Base-by-base conservation (phyloP, 2,888 invertebrate species). In the Harpalus rufipes region DNA sequence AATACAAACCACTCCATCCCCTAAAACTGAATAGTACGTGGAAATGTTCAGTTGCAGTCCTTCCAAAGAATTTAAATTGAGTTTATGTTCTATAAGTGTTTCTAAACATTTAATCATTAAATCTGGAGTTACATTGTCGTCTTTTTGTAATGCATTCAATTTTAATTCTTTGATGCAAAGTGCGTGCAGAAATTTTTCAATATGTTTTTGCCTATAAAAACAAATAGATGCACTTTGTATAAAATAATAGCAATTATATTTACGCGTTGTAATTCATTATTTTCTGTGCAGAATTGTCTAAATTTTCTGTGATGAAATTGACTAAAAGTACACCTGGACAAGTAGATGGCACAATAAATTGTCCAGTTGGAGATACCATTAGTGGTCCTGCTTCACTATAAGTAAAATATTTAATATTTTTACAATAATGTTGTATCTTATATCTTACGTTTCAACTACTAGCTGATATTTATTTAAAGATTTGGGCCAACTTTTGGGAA, bases 341-440 rank as follows among this genome's bases (percentile, higher is more conserved):
- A 0, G 97, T 97, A 0, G 97, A 95, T 12, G 98, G 98, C 0
- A 97, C 96, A 86, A 98, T 96, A 89, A 98, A 96, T 91, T 98
- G 97, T 2, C 98, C 98, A 2, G 97, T 97, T 0, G 97, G 97
- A 10, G 97, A 97, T 39, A 98, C 93, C 96, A 97, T 98, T 84
- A 98, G 90, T 0, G 98, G 98, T 0, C 98, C 98, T 3, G 98
- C 96, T 90, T 97, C 98, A 21, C 98, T 98, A 91, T 16, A 91
- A 80, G 8, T 61, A 58, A n/a, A 59, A 58, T 59, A 58, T n/a
- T 78, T n/a, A 39, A 14, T 58, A 58, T 4, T 79, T 61, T 32
- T 25, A 18, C 41, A 32, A 39, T 5, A 32, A 5, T 32, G 5
- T 32, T 32, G n/a, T n/a, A 6, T 32, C 5, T 32, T 84, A 81